Base-by-base conservation (phyloP, 64 coral and sea anemone genomes). In the Hydrozoanthus tunicans region DNA sequence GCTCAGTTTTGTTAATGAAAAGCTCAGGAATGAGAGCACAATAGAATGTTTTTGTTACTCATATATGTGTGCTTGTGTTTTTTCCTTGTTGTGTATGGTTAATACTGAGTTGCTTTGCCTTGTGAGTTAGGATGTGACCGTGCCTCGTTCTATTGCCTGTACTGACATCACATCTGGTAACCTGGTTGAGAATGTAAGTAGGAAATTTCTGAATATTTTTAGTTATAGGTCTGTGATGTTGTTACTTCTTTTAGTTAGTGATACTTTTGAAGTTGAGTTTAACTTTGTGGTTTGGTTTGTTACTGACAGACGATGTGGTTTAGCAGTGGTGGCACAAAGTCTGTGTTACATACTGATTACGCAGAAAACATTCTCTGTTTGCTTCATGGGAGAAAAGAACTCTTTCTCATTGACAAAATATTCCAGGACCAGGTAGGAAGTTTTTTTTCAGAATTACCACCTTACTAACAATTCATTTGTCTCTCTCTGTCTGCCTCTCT, bases 281-380 rank as follows among this genome's bases (percentile, higher is more conserved):
- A 27, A 27, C 17, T 6, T 10, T 27, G 24, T 2, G 3, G 20
- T 73, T 9, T 9, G 60, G 24, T 81, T 24, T 62, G 1, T 59
- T 65, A 58, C 0, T 56, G 65, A 51, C 77, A 98, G 95, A 85
- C 92, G 65, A 84, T 98, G 95, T 98, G 95, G 95, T 83, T 98
- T 25, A 98, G 95, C 52, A 98, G 83, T 92, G 95, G 95, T 62
- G 95, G 95, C 7, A 98, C 95, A 24, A 94, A 98, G 79, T 98
- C 95, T 79, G 95, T 98, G 6, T 73, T 98, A 23, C 95, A 98
- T 56, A 94, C 93, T 68, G 95, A 98, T 65, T 94, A 94, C 69
- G 95, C 95, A 4, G 95, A 98, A 60, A 98, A 98, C 62, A 94
- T 98, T 23, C 93, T 92, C 65, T 98, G 95, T 86, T 78, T 98